A percentile compares a stretch with the other conserved stretches of the same genome.
phyloP scores from a whole-genome alignment of 2,113 vertebrate genomes.

The Okapia johnstoni region DNA sequence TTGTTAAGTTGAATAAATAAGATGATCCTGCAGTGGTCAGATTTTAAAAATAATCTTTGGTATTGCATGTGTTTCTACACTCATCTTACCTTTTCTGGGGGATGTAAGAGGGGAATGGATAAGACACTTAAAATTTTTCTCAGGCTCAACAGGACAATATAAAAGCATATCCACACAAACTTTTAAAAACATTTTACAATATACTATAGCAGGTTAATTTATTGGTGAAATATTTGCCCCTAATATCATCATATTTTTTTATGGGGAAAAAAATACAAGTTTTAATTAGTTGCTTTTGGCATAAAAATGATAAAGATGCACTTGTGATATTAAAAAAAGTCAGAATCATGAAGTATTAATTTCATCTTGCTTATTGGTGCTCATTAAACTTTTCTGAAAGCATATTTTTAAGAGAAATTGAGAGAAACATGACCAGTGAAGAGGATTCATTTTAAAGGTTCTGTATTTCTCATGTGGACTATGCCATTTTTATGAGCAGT shows the following conservation, averaged over 20 bases:
- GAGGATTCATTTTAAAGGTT: not conserved
- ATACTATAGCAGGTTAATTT: not conserved
- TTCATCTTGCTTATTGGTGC: not conserved
- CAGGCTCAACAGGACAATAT: not conserved
- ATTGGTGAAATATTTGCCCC: not conserved
- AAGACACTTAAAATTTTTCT: not conserved
- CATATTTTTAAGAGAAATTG: not conserved
- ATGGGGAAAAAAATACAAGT: not conserved
- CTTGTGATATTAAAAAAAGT: not conserved
- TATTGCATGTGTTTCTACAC: not conserved
- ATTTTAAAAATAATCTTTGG: conserved; percentile 45
- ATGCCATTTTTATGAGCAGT: not conserved
- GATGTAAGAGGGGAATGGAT: not conserved
- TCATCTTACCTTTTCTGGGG: not conserved
- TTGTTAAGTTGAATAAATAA: conserved; percentile 53
- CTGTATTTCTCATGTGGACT: not conserved
- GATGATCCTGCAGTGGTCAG: not conserved
- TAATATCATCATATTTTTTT: not conserved
- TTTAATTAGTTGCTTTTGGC: not conserved
- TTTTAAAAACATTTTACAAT: not conserved
- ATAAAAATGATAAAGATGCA: not conserved
- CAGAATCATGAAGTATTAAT: conserved; percentile 12
- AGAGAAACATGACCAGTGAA: not conserved
- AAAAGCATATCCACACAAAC: not conserved
- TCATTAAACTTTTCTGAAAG: not conserved